phyloP scores from a whole-genome alignment of 2,888 invertebrate species.

The Napeogenes inachia region DNA sequence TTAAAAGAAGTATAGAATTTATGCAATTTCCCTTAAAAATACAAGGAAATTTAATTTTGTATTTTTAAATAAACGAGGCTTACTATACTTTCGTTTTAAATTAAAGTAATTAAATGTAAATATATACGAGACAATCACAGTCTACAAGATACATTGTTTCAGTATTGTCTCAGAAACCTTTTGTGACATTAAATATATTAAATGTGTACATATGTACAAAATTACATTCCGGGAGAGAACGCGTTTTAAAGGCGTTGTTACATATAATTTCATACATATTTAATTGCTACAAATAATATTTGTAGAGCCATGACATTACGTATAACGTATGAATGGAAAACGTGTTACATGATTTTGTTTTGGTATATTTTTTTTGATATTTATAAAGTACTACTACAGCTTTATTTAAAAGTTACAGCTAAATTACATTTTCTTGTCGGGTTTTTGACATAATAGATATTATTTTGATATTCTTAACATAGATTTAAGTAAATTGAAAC shows the following conservation, averaged over 20 bases:
- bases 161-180: slow-evolving; percentile 21
- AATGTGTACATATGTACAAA: slow-evolving; percentile 22
- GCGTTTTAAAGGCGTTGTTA: slow-evolving; percentile 9
- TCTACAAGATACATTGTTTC: slow-evolving; percentile 21
- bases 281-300: slow-evolving; percentile 13
- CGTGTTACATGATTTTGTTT: no score
- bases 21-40: not conserved
- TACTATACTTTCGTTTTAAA: slow-evolving; percentile 5
- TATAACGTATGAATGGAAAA: no score
- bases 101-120: slow-evolving; percentile 18
- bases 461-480: no score
- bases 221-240: slow-evolving; percentile 26
- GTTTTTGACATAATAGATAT: no score
- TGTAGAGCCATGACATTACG: no score
- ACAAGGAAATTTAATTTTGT: no score
- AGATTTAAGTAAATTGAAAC: no score
- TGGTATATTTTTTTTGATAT: no score
- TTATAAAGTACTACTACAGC: no score
- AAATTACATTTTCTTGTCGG: no score
- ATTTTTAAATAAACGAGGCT: no score
- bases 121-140: slow-evolving; percentile 35
- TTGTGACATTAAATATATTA: slow-evolving; percentile 17
- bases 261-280: slow-evolving; percentile 18
- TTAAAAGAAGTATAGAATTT: not conserved
- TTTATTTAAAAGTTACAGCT: no score